phyloP scores from a whole-genome alignment of 1,140 invertebrate genomes.

The Asbolus verrucosus region DNA sequence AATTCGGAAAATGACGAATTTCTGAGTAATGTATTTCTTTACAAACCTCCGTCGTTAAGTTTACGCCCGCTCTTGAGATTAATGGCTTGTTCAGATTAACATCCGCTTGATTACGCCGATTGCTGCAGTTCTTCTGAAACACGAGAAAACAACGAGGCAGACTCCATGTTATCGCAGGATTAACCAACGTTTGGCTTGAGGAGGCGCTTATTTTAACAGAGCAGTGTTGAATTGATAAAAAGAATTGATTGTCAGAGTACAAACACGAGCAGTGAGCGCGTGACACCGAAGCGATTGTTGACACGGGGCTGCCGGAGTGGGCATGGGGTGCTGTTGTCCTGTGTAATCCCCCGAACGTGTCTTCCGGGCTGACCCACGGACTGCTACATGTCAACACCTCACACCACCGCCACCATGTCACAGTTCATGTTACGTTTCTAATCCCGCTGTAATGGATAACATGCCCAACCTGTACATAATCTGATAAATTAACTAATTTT shows the following conservation, averaged over 20 bases:
- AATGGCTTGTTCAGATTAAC: constrained; percentile 1
- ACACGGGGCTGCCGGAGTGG: constrained; percentile 45
- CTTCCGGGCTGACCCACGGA: constrained; percentile 55
- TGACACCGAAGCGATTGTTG: constrained; percentile 51
- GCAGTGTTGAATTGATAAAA: constrained; percentile 23
- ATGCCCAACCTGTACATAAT: constrained; percentile 35
- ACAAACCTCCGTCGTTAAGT: constrained; percentile 16
- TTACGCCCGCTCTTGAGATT: no score
- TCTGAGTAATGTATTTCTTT: constrained; percentile 1
- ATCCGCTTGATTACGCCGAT: no score
- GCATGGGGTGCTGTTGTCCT: constrained; percentile 46
- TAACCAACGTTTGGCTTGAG: no score
- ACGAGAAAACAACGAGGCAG: no score
- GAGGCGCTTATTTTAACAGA: constrained; percentile 4
- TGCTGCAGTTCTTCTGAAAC: no score
- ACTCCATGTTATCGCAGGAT: no score
- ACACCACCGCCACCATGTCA: constrained; percentile 56
- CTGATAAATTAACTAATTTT: constrained; percentile 46
- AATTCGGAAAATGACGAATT: constrained; percentile 9
- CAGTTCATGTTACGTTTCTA: constrained; percentile 39
- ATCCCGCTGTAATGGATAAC: constrained; percentile 37
- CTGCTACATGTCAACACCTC: constrained; percentile 55
- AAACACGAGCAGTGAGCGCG: constrained; percentile 47
- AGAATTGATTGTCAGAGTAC: constrained; percentile 50
- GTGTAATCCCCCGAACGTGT: constrained; percentile 56